Conservation (phyloP, 2,888 invertebrate species). For the Himalopsyche kuldschensis region DNA sequence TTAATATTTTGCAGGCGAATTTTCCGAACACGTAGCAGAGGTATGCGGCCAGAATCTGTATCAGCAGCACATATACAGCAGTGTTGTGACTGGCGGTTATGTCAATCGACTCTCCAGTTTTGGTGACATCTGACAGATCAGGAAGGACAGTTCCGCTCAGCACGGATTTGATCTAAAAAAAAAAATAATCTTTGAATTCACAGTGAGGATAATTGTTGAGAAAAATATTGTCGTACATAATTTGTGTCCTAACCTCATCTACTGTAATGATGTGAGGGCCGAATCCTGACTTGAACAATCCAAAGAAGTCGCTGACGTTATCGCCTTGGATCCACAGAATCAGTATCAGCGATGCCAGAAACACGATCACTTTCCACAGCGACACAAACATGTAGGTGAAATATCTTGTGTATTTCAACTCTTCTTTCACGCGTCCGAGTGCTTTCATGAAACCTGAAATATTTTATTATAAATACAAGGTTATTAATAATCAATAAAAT, state of each 20-base stretch:
- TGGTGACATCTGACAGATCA: slow-evolving; percentile 75
- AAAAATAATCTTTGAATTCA: not conserved
- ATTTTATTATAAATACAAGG: no score
- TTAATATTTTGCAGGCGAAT: slow-evolving; percentile 94
- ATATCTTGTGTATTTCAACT: slow-evolving; percentile 78
- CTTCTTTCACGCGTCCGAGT: slow-evolving; percentile 76
- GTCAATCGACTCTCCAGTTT: slow-evolving; percentile 74
- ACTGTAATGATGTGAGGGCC: slow-evolving; percentile 78
- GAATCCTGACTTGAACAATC: slow-evolving; percentile 73
- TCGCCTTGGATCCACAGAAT: slow-evolving; percentile 76
- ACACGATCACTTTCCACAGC: slow-evolving; percentile 84
- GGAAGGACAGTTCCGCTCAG: slow-evolving; percentile 66
- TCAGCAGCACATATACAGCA: slow-evolving; percentile 73
- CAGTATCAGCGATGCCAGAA: slow-evolving; percentile 73
- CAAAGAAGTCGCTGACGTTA: slow-evolving; percentile 76
- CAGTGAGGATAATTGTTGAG: not conserved
- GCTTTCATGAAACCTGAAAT: slow-evolving; percentile 68
- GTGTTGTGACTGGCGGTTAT: slow-evolving; percentile 72
- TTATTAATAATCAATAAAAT: no score
- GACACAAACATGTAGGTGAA: slow-evolving; percentile 90
- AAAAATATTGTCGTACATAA: not conserved
- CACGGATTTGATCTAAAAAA: slow-evolving; percentile 60
- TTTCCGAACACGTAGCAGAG: slow-evolving; percentile 92
- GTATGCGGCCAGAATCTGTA: slow-evolving; percentile 83
- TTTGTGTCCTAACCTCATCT: slow-evolving; percentile 60